Evolutionary conservation across 2,888 invertebrate genomes (phyloP), one percentile per base, ranked within the genome.

Genomic region (Microctonus aethiopoides): DNA sequence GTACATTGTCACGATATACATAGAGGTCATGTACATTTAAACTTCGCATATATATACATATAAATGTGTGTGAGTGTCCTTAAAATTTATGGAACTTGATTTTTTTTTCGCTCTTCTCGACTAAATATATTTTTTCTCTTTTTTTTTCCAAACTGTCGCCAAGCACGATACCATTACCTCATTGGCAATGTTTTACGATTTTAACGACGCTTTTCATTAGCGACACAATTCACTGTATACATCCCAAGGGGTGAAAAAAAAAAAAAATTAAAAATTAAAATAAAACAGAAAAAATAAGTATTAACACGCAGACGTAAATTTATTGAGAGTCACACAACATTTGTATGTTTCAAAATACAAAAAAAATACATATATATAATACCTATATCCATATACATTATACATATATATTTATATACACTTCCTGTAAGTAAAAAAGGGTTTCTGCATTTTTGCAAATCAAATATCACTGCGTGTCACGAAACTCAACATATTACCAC

Each of bases 361-460:
- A 13, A n/a, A 39, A 46, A 16, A 46, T 29, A 46, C n/a, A 39
- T n/a, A n/a, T n/a, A n/a, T n/a, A n/a, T n/a, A n/a, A n/a, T n/a
- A n/a, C n/a, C n/a, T n/a, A n/a, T n/a, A n/a, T n/a, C n/a, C n/a
- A n/a, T n/a, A n/a, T n/a, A n/a, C n/a, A n/a, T n/a, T n/a, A n/a
- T n/a, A n/a, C n/a, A n/a, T n/a, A n/a, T n/a, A n/a, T 46, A 41
- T 41, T 41, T 41, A 16, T 41, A 46, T 46, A 24, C n/a, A 32
- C 16, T 36, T 59, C 34, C 36, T 59, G 32, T 34, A 1, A 29
- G 56, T 13, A 34, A 16, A 13, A 54, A 24, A 54, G 26, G 26
- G 24, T 24, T 54, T 64, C 46, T 36, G 34, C 24, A 46, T 63
- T 70, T 63, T 64, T 64, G 67, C 64, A 65, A 75, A 73, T 75